These are phyloP conservation scores for Bombyx huttoni DNA, from an alignment of 2,888 invertebrate species.

Conservation along the genomic window DNA sequence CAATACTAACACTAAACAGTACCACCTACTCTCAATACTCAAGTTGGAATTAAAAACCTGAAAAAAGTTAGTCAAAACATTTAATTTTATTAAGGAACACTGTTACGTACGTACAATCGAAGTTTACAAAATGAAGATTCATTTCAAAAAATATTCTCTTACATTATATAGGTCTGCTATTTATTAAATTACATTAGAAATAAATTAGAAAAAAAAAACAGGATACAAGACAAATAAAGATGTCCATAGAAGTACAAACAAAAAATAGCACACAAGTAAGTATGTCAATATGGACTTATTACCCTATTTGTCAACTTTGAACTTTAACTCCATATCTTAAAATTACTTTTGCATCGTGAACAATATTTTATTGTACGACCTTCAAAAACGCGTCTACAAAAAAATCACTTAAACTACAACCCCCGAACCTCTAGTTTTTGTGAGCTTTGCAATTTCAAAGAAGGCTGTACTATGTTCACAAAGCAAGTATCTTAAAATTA, in stretches of 20 bases:
- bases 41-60: conserved; percentile 34
- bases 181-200: conserved; percentile 60
- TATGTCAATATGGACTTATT: conserved; percentile 62
- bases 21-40: conserved; percentile 42
- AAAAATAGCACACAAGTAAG: conserved; percentile 55
- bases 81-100: conserved; percentile 39
- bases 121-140: conserved; percentile 43
- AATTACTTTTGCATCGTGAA: conserved; percentile 55
- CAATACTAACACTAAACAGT: conserved; percentile 59
- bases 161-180: conserved; percentile 59
- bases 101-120: conserved; percentile 25
- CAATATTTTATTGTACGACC: conserved; percentile 16
- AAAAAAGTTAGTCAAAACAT: conserved; percentile 51
- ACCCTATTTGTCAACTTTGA: conserved; percentile 67
- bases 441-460: neutral
- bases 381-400: conserved; percentile 10
- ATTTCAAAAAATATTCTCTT: conserved; percentile 46
- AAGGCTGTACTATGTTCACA: conserved; percentile 24
- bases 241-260: conserved; percentile 51
- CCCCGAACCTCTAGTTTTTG: neutral
- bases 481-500: conserved; percentile 57
- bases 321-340: conserved; percentile 65
- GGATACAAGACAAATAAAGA: conserved; percentile 47
- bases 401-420: neutral
- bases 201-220: conserved; percentile 67